A percentile compares a stretch with the other conserved stretches of the same genome.
These are phyloP conservation scores for Catocala nupta DNA, from an alignment of 2,888 invertebrate species.

Conservation along the genomic window DNA sequence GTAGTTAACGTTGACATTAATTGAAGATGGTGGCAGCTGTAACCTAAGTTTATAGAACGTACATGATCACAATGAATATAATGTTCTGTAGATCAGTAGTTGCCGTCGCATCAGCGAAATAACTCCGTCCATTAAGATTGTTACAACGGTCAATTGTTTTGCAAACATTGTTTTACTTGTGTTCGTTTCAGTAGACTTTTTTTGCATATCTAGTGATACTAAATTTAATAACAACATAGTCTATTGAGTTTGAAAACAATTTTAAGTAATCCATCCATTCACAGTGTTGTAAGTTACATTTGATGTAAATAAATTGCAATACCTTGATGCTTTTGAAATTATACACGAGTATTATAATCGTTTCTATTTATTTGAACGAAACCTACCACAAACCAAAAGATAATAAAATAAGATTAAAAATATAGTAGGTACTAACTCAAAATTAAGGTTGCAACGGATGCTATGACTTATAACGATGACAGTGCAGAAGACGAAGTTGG, in stretches of 20 bases:
- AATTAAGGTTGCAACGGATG: background rate
- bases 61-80: slow-evolving; percentile 31
- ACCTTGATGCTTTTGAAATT: slow-evolving; percentile 63
- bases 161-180: slow-evolving; percentile 31
- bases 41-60: slow-evolving; percentile 1
- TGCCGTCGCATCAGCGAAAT: slow-evolving; percentile 68
- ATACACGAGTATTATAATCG: slow-evolving; percentile 35
- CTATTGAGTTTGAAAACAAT: slow-evolving; percentile 43
- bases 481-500: too few species aligned
- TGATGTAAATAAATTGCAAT: slow-evolving; percentile 67
- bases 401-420: slow-evolving; percentile 20
- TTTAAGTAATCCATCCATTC: slow-evolving; percentile 51
- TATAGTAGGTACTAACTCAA: background rate
- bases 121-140: slow-evolving; percentile 75
- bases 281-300: slow-evolving; percentile 68
- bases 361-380: slow-evolving; percentile 35
- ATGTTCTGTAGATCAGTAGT: slow-evolving; percentile 5
- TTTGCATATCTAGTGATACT: slow-evolving; percentile 22
- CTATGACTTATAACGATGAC: too few species aligned
- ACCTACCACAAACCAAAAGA: slow-evolving; percentile 13
- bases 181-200: slow-evolving; percentile 19
- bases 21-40: background rate
- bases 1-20: background rate
- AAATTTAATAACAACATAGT: slow-evolving; percentile 52
- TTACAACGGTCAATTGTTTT: slow-evolving; percentile 44